These are phyloP conservation scores for Eulemur macaco DNA, from an alignment of 2,113 vertebrate genomes.

Conservation along the genomic window DNA sequence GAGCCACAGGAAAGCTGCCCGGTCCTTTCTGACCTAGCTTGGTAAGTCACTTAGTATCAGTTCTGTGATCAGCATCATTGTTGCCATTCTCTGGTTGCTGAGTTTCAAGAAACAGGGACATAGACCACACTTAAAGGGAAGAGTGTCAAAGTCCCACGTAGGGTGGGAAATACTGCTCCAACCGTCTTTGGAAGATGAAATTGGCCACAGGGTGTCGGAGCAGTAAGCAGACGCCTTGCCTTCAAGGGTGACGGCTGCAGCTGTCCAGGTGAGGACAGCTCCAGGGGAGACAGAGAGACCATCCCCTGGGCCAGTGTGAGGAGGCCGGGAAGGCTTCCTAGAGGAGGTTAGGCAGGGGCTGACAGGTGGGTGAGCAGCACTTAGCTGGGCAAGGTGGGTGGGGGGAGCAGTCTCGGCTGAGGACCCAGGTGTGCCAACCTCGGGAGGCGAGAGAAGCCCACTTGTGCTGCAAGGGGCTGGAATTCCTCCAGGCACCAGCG, in stretches of 20 bases:
- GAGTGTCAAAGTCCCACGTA: fast-evolving
- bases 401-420: neutral
- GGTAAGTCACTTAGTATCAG: neutral
- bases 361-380: neutral
- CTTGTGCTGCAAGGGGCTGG: neutral
- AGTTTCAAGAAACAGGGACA: neutral
- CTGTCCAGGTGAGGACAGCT: neutral
- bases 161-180: fast-evolving
- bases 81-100: neutral
- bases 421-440: neutral
- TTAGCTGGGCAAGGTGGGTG: fast-evolving
- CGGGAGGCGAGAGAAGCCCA: fast-evolving
- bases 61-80: no score
- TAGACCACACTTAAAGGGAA: fast-evolving
- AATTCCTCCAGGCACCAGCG: fast-evolving
- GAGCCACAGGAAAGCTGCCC: no score
- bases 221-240: fast-evolving
- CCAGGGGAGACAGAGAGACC: neutral
- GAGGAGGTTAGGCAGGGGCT: neutral
- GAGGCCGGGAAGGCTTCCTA: neutral
- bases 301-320: fast-evolving
- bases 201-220: neutral
- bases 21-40: neutral
- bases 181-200: neutral
- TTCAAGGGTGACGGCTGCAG: fast-evolving